Percentiles rank a stretch among this genome's conserved stretches.
Evolutionary conservation across 92 coral and sea anemone species (phyloP).

Genomic region (Micromussa lordhowensis): DNA sequence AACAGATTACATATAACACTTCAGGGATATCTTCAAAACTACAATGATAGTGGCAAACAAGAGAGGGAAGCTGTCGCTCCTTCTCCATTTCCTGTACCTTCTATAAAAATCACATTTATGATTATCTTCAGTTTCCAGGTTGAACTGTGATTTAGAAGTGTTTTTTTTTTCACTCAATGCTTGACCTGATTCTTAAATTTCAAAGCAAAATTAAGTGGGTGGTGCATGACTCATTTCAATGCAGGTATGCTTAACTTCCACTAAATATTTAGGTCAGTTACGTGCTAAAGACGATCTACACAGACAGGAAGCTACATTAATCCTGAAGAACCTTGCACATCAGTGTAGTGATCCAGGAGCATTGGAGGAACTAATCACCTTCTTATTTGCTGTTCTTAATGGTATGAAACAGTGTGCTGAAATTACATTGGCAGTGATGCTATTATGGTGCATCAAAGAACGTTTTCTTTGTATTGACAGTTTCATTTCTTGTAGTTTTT

Average conservation of each 20-base stretch:
- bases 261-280: slow-evolving; percentile 69
- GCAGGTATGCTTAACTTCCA: background rate
- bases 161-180: background rate
- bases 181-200: background rate
- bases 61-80: background rate
- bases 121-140: too few relatives aligned
- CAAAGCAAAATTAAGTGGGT: background rate
- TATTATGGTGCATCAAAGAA: too few relatives aligned
- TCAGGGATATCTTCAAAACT: background rate
- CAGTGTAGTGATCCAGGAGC: slow-evolving; percentile 96
- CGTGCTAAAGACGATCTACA: slow-evolving; percentile 89
- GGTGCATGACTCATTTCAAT: background rate
- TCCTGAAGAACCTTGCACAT: slow-evolving; percentile 80
- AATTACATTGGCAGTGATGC: background rate
- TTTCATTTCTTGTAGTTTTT: background rate
- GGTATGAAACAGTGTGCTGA: slow-evolving; percentile 58
- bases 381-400: slow-evolving; percentile 83
- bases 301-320: slow-evolving; percentile 72
- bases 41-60: background rate
- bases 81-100: background rate
- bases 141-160: too few relatives aligned
- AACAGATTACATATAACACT: background rate
- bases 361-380: slow-evolving; percentile 78
- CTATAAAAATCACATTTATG: background rate
- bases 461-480: too few relatives aligned